Percentiles rank a stretch among this genome's conserved stretches.
Conservation (phyloP, 2,113 vertebrate species). For the Eurystomus gularis region DNA sequence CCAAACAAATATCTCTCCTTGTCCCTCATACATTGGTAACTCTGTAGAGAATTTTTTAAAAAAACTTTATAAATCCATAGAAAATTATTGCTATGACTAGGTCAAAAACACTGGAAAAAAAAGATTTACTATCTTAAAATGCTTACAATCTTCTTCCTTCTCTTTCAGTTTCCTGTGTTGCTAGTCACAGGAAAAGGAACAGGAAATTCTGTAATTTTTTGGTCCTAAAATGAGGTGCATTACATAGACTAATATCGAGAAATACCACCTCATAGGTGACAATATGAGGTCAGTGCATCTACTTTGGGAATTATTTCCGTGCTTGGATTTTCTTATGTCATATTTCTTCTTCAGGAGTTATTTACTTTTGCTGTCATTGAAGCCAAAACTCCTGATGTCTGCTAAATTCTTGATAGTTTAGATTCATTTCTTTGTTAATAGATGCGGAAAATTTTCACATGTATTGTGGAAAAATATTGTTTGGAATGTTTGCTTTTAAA, state of each 20-base stretch:
- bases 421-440: background rate
- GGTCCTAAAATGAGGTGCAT: background rate
- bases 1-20: background rate
- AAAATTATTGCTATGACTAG: background rate
- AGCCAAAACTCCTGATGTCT: background rate
- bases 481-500: background rate
- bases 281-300: background rate
- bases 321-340: background rate
- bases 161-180: background rate
- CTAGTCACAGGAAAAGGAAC: background rate
- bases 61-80: background rate
- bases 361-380: background rate
- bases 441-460: background rate
- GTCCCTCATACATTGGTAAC: background rate
- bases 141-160: background rate
- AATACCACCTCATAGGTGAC: background rate
- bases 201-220: background rate
- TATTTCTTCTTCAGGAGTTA: background rate
- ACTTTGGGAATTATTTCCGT: background rate
- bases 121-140: background rate
- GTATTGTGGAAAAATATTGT: fast-evolving
- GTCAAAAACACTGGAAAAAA: background rate
- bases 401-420: background rate
- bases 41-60: background rate
- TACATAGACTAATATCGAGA: background rate